Percentiles rank a stretch among this genome's conserved stretches.
phyloP scores from a whole-genome alignment of 92 coral and sea anemone genomes.

The Epizoanthus illoricatus region DNA sequence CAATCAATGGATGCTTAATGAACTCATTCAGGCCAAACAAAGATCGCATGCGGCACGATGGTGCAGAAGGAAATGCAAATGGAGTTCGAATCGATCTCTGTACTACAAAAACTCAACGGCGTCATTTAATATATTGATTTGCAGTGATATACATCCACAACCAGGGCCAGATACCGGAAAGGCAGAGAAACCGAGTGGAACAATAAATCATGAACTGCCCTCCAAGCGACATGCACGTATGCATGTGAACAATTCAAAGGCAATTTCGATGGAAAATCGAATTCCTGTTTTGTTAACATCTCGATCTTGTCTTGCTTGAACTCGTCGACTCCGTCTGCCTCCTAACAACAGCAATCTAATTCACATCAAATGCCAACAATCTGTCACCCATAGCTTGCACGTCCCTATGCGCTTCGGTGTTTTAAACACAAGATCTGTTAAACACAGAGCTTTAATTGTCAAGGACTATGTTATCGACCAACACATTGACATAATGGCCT shows the following conservation, averaged over 20 bases:
- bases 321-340: too few species aligned
- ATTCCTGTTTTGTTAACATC: background rate
- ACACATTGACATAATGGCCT: background rate
- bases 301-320: background rate
- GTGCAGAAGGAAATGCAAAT: too few species aligned
- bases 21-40: too few species aligned
- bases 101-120: too few species aligned
- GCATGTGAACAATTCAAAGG: background rate
- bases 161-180: background rate
- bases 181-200: too few species aligned
- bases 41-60: too few species aligned
- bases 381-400: conserved; percentile 7
- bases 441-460: background rate
- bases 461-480: too few species aligned
- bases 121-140: too few species aligned
- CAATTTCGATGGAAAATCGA: background rate
- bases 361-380: conserved; percentile 13
- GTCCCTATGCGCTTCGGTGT: conserved; percentile 13
- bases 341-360: conserved; percentile 10
- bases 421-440: conserved; percentile 7
- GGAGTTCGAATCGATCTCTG: too few species aligned
- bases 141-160: background rate
- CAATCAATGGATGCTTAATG: too few species aligned
- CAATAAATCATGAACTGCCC: too few species aligned
- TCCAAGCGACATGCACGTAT: too few species aligned